Percentiles rank a stretch among this genome's conserved stretches.
phyloP scores from a whole-genome alignment of 2,113 vertebrate genomes.

The Bos taurus region ARS-UCD2.0 NC_037339.1:16875001-16875500 shows the following conservation, averaged over 20 bases:
- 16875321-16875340: neutral
- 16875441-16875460: neutral
- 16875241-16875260: neutral
- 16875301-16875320: neutral
- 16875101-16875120: neutral
- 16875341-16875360: neutral
- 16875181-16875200: accelerated
- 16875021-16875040: neutral
- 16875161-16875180: neutral
- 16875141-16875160: neutral
- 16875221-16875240: neutral
- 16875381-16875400: neutral
- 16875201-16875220: neutral
- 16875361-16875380: neutral
- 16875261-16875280: neutral
- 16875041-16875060: neutral
- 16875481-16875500: neutral
- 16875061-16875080: neutral
- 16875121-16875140: neutral
- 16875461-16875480: neutral
- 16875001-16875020: too few relatives aligned
- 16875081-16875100: neutral
- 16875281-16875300: neutral
- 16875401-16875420: neutral
- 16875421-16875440: neutral